phyloP scores from a whole-genome alignment of 2,797 vertebrate species.

The Crax fasciolata region DNA sequence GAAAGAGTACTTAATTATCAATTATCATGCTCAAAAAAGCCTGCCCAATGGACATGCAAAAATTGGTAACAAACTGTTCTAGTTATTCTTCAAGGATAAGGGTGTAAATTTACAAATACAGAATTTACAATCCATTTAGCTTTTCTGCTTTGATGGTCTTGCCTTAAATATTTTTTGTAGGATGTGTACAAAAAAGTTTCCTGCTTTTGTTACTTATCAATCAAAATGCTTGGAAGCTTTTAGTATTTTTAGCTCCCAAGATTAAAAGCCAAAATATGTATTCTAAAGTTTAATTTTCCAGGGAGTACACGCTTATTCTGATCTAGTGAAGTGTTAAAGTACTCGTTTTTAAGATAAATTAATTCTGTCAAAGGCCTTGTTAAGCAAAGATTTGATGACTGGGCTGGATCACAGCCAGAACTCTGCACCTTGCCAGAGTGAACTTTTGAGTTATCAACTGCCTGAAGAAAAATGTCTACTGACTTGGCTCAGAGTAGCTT shows the following conservation, averaged over 20 bases:
- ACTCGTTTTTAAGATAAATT: background rate
- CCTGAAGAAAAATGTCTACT: background rate
- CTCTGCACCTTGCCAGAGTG: background rate
- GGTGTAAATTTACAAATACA: background rate
- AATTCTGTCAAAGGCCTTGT: slow-evolving; percentile 6
- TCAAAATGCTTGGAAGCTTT: background rate
- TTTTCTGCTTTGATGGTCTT: background rate
- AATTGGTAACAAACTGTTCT: background rate
- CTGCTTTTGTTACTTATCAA: background rate
- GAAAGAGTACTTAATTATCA: background rate
- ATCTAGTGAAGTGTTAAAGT: background rate
- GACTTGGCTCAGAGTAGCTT: background rate
- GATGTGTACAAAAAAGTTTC: background rate
- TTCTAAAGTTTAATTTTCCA: background rate
- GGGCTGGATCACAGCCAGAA: slow-evolving; percentile 7
- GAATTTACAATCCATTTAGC: background rate
- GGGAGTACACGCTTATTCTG: background rate
- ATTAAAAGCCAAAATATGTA: background rate
- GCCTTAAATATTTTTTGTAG: background rate
- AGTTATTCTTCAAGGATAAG: background rate
- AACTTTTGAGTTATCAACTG: background rate
- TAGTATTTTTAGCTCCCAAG: background rate
- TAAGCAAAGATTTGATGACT: background rate
- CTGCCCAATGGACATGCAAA: background rate
- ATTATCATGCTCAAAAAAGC: background rate